phyloP scores from a whole-genome alignment of 2,888 invertebrate genomes.

The Galeopsomyia nigrocyanea region DNA sequence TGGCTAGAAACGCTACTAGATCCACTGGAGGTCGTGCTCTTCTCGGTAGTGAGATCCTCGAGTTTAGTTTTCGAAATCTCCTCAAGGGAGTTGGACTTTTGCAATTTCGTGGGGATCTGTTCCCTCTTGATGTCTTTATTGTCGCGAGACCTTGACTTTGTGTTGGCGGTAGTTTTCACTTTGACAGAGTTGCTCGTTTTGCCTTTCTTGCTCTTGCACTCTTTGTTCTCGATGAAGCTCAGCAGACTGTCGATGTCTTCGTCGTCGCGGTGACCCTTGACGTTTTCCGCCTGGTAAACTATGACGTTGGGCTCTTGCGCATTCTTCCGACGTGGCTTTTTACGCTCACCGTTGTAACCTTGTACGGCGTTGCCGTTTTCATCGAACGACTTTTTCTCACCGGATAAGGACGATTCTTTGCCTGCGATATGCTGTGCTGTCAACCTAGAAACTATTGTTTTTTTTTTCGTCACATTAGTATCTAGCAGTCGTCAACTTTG shows the following conservation, averaged over 20 bases:
- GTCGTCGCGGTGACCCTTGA: conserved; percentile 84
- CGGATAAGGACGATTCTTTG: conserved; percentile 57
- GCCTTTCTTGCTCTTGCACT: conserved; percentile 64
- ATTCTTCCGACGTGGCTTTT: conserved; percentile 63
- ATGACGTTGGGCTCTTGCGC: conserved; percentile 65
- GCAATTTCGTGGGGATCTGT: conserved; percentile 69
- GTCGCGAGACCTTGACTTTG: conserved; percentile 66
- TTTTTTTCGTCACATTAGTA: background rate
- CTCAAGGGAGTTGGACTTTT: conserved; percentile 85
- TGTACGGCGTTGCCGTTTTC: conserved; percentile 86
- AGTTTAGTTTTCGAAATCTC: conserved; percentile 84
- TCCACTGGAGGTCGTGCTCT: conserved; percentile 62
- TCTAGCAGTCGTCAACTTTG: background rate
- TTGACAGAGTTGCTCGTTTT: conserved; percentile 60
- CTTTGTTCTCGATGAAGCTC: conserved; percentile 81
- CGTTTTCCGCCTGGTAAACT: conserved; percentile 71
- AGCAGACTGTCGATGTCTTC: conserved; percentile 83
- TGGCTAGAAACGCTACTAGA: conserved; percentile 65
- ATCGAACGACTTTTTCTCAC: conserved; percentile 77
- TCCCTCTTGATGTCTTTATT: conserved; percentile 68
- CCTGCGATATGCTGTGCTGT: conserved; percentile 58
- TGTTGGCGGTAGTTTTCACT: conserved; percentile 64
- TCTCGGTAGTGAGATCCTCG: conserved; percentile 77
- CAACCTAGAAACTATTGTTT: conserved; percentile 54
- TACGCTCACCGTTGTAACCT: conserved; percentile 64